Percentiles rank a stretch among this genome's conserved stretches.
Evolutionary conservation across 2,888 invertebrate species (phyloP).

Genomic region (Callimorpha dominula): DNA sequence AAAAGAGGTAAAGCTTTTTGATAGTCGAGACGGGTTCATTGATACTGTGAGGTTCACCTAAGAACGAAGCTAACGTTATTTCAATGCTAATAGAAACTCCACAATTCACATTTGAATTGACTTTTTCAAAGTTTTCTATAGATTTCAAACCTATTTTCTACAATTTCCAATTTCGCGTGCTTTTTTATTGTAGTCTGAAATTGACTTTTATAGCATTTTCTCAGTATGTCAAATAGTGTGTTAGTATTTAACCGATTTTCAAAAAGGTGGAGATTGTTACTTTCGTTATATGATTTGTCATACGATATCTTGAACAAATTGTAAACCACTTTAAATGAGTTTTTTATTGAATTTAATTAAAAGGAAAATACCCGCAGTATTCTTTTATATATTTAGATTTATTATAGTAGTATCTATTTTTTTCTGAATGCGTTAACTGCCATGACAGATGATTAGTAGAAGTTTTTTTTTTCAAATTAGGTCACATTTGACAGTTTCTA

Average conservation of each 20-base stretch:
- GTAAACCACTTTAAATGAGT: not conserved
- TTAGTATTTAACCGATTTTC: not conserved
- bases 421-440: too few relatives aligned
- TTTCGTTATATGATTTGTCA: not conserved
- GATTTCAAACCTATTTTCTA: not conserved
- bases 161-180: not conserved
- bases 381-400: too few relatives aligned
- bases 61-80: conserved; percentile 17
- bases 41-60: conserved; percentile 25
- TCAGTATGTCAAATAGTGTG: not conserved
- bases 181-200: not conserved
- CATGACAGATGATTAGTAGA: too few relatives aligned
- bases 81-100: conserved; percentile 19
- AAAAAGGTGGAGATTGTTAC: not conserved
- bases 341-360: too few relatives aligned
- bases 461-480: too few relatives aligned
- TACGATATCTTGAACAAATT: not conserved
- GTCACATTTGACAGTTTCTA: too few relatives aligned
- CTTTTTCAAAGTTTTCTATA: conserved; percentile 10
- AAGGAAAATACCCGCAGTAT: too few relatives aligned
- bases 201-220: not conserved
- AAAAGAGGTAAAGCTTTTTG: conserved; percentile 37
- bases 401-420: too few relatives aligned
- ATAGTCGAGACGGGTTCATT: conserved; percentile 33
- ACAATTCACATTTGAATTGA: conserved; percentile 19